Evolutionary conservation across 2,888 invertebrate genomes (phyloP), one percentile per base, ranked within the genome.

Genomic region (Amaurobius ferox): DNA sequence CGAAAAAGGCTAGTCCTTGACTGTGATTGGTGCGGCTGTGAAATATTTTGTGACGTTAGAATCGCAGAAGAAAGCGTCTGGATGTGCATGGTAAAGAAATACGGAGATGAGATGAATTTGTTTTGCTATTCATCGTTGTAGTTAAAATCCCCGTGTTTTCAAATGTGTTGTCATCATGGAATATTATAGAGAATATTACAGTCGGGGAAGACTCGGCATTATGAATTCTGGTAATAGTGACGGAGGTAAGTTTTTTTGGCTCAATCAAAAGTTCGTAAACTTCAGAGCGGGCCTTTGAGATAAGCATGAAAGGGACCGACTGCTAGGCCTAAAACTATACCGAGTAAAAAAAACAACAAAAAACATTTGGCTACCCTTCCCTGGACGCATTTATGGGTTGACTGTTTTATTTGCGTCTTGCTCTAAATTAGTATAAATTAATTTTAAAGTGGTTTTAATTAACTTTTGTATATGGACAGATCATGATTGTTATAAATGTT

Each of bases 1-100:
- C 81, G 81, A 83, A 83, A 81, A 83, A 19, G 13, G 62, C 62
- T 68, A 83, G 76, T 83, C 81, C 81, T 83, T 83, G 81, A 44
- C 64, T 71, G 19, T 76, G 76, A 83, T 83, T 83, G 81, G 81
- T 26, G 81, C 81, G 81, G 81, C 70, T 55, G 23, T 32, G 68
- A 83, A 64, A 70, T 62, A 70, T 44, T 83, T 16, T 76, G 64
- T 83, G 76, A 83, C 81, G 81, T 83, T 76, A 83, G 28, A 29
- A 11, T 11, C 35, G 9, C n/a, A 16, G 66, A 64, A 62, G 64
- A 62, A 81, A 74, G 74, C 74, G 74, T 81, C 74, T 70, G 76
- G 81, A 81, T 81, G 80, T 83, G 76, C 81, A 71, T 62, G 68
- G 67, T 19, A 74, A 81, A 70, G 64, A 76, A 81, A n/a, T n/a